Conservation (phyloP, 2,797 vertebrate genomes). For the Xenentodon cancila region DNA sequence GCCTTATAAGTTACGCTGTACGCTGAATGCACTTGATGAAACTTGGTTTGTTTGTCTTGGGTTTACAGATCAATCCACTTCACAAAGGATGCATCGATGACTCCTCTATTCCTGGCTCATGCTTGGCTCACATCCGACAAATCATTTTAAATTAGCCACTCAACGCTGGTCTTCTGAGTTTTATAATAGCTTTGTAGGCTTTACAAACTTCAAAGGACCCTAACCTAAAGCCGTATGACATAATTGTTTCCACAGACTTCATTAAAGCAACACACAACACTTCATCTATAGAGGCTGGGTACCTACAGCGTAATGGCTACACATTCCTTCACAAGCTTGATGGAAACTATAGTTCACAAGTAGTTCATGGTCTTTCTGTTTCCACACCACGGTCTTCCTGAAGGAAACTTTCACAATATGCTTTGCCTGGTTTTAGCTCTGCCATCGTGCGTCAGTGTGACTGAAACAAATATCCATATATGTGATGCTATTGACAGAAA, state of each 20-base stretch:
- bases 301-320: constrained; percentile 2
- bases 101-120: constrained; percentile 37
- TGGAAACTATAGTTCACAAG: constrained; percentile 37
- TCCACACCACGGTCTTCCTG: constrained; percentile 9
- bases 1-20: not conserved
- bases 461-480: constrained; percentile 18
- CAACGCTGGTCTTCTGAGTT: too few relatives aligned
- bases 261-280: constrained; percentile 40
- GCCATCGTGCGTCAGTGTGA: constrained; percentile 5
- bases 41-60: not conserved
- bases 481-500: constrained; percentile 10
- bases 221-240: constrained; percentile 28
- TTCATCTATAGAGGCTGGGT: constrained; percentile 49
- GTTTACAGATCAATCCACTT: constrained; percentile 29
- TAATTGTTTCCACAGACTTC: constrained; percentile 29
- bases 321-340: constrained; percentile 17
- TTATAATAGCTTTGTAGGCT: constrained; percentile 30
- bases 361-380: constrained; percentile 55
- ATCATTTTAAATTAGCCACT: too few relatives aligned
- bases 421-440: constrained; percentile 13
- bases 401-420: constrained; percentile 2
- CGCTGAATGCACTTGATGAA: not conserved
- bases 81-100: constrained; percentile 26
- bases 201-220: constrained; percentile 48
- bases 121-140: constrained; percentile 44